Conservation (phyloP, 1,140 invertebrate species). For the Drosophila nebulosa region DNA sequence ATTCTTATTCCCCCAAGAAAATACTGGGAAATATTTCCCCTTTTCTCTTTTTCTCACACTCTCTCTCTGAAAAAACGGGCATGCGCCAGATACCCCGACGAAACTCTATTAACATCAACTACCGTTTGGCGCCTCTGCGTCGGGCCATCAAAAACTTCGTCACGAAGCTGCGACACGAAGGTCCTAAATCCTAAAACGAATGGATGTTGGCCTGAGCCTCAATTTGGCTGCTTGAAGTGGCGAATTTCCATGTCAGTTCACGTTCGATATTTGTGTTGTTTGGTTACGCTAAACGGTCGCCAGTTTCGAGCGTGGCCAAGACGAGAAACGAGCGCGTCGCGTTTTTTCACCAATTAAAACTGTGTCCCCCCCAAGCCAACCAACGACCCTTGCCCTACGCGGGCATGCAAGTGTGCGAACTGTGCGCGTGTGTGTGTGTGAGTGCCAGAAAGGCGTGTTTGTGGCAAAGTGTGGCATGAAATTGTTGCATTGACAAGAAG, state of each 20-base stretch:
- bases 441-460: slow-evolving; percentile 13
- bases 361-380: not conserved
- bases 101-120: slow-evolving; percentile 19
- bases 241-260: slow-evolving; percentile 70
- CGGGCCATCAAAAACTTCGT: not conserved
- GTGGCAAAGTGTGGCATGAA: slow-evolving; percentile 25
- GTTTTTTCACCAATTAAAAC: slow-evolving; percentile 35
- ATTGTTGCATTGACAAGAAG: slow-evolving; percentile 55
- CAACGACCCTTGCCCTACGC: not conserved
- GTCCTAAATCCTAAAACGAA: slow-evolving; percentile 31
- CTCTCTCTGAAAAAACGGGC: not conserved
- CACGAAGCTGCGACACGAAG: not conserved
- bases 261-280: slow-evolving; percentile 80
- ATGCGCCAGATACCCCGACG: slow-evolving; percentile 36
- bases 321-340: slow-evolving; percentile 50
- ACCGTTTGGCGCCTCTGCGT: slow-evolving; percentile 46
- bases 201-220: slow-evolving; percentile 41
- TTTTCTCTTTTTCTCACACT: not conserved
- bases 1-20: not conserved
- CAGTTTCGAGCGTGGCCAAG: slow-evolving; percentile 29
- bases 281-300: slow-evolving; percentile 66
- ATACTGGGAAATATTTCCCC: not conserved
- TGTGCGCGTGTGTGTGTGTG: slow-evolving; percentile 11
- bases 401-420: not conserved
- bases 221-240: slow-evolving; percentile 48